Conservation (phyloP, 2,113 vertebrate genomes). For the Gasterosteus nipponicus region DNA sequence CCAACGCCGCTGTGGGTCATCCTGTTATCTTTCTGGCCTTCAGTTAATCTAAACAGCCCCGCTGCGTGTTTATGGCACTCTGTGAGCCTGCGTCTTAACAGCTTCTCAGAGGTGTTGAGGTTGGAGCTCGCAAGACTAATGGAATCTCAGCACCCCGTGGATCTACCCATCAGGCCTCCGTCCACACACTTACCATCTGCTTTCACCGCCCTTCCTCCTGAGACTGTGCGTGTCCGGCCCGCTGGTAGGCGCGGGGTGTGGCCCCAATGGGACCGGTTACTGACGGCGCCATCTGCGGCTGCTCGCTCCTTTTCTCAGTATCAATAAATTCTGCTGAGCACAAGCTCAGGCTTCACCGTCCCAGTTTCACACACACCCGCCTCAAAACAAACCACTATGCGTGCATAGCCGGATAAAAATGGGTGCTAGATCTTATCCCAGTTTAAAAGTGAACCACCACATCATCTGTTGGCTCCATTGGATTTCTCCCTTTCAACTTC, state of each 20-base stretch:
- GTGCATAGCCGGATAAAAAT: neutral
- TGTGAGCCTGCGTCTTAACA: neutral
- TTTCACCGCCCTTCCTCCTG: slow-evolving; percentile 19
- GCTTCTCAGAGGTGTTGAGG: slow-evolving; percentile 48
- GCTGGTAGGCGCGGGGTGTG: slow-evolving; percentile 45
- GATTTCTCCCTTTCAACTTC: neutral
- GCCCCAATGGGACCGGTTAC: slow-evolving; percentile 62
- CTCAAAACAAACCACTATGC: neutral
- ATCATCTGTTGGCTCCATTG: neutral
- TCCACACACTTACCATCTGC: slow-evolving; percentile 67
- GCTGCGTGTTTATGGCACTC: neutral
- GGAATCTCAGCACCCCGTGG: slow-evolving; percentile 53
- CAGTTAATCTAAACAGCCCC: neutral
- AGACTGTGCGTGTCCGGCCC: slow-evolving; percentile 17
- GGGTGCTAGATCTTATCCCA: neutral
- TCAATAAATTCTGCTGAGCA: slow-evolving; percentile 77
- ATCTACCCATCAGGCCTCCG: slow-evolving; percentile 34
- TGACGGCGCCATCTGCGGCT: slow-evolving; percentile 80
- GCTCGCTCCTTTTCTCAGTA: slow-evolving; percentile 70
- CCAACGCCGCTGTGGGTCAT: neutral
- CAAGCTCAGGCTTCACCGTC: slow-evolving; percentile 46
- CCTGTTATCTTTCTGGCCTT: neutral
- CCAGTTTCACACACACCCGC: slow-evolving; percentile 64
- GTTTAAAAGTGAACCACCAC: neutral
- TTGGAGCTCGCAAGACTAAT: slow-evolving; percentile 40